phyloP scores from a whole-genome alignment of 2,113 vertebrate genomes.

The Pollimyrus isidori region DNA sequence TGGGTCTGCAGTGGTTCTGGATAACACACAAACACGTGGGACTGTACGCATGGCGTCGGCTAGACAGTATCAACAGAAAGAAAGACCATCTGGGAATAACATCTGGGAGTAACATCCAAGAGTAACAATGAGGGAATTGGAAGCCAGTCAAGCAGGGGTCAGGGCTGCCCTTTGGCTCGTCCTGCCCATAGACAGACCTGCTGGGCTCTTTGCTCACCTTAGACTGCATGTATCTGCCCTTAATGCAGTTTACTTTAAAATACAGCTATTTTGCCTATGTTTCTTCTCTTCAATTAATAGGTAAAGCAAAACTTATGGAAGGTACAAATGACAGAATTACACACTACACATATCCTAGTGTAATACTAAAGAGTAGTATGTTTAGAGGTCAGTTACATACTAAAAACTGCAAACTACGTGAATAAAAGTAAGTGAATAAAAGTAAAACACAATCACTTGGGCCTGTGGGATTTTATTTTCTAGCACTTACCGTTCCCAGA shows the following conservation, averaged over 20 bases:
- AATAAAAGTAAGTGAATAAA: not conserved
- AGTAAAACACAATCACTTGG: not conserved
- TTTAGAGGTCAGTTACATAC: not conserved
- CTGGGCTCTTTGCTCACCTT: not conserved
- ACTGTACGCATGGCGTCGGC: constrained; percentile 40
- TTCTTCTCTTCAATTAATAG: not conserved
- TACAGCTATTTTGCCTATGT: not conserved
- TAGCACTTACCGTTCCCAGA: constrained; percentile 77
- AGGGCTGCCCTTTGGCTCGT: not conserved
- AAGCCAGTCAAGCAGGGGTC: constrained; percentile 50
- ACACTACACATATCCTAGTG: not conserved
- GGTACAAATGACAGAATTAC: not conserved
- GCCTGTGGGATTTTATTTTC: not conserved
- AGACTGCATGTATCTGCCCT: not conserved
- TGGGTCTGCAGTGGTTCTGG: constrained; percentile 91
- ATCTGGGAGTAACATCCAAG: constrained; percentile 22
- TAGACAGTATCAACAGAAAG: constrained; percentile 47
- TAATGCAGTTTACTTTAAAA: not conserved
- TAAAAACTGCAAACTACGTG: not conserved
- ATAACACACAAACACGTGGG: constrained; percentile 91
- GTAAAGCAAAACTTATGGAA: not conserved
- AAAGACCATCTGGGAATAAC: constrained; percentile 82
- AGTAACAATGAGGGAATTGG: constrained; percentile 36
- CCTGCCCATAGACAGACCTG: not conserved
- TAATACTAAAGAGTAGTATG: not conserved